A percentile compares a stretch with the other conserved stretches of the same genome.
phyloP scores from a whole-genome alignment of 2,888 invertebrate species.

The Tuberolachnus salignus region DNA sequence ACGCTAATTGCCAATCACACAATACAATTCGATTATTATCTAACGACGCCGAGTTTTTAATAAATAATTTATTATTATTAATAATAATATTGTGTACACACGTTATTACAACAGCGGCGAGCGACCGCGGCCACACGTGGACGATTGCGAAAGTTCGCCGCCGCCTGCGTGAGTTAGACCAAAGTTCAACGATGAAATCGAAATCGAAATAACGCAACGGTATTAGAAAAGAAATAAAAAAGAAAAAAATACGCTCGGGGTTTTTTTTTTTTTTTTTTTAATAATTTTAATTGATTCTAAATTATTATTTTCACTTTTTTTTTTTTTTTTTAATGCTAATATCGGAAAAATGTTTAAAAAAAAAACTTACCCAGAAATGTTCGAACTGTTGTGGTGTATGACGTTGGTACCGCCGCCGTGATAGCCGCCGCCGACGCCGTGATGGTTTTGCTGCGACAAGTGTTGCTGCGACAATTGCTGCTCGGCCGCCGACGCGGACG shows the following conservation, averaged over 20 bases:
- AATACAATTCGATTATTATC: not conserved
- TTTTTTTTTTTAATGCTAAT: not conserved
- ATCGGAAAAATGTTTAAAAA: not conserved
- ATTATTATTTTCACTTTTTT: too few species aligned
- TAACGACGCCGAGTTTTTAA: not conserved
- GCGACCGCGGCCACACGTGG: not conserved
- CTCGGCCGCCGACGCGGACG: not conserved
- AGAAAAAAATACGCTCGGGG: too few species aligned
- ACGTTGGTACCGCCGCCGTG: constrained; percentile 24
- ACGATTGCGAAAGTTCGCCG: not conserved
- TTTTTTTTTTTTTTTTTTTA: too few species aligned
- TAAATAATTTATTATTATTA: not conserved
- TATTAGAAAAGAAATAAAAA: too few species aligned
- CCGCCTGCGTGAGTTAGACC: too few species aligned
- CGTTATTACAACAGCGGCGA: not conserved
- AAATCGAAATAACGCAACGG: too few species aligned
- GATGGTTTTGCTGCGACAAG: not conserved
- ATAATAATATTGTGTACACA: too few species aligned
- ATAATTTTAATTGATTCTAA: too few species aligned
- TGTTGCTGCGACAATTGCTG: constrained; percentile 33
- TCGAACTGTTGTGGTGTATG: constrained; percentile 44
- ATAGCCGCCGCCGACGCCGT: constrained; percentile 14
- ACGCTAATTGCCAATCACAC: not conserved
- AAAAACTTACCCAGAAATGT: constrained; percentile 29
- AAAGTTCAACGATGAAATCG: too few species aligned